These are phyloP conservation scores for Ophion ventricosus DNA, from an alignment of 2,888 invertebrate genomes.

Conservation along the genomic window DNA sequence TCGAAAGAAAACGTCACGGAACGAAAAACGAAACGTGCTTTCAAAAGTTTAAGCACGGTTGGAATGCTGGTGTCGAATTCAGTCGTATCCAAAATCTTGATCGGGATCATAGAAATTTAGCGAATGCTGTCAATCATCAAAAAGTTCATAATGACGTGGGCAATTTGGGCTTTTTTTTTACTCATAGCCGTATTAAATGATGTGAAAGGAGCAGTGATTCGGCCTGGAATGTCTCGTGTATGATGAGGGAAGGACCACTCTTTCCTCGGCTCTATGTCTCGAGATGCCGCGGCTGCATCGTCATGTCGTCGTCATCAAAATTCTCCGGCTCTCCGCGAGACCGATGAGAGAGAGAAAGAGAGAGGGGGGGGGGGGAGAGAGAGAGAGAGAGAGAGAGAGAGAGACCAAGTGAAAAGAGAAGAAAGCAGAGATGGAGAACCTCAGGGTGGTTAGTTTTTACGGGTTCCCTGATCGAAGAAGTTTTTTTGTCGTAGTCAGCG, in stretches of 20 bases:
- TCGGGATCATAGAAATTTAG: neutral
- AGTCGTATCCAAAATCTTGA: neutral
- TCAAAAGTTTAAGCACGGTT: neutral
- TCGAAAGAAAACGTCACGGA: neutral
- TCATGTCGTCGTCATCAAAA: conserved; percentile 67
- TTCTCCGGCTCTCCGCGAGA: conserved; percentile 64
- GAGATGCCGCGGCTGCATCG: conserved; percentile 54
- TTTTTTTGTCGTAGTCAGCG: conserved; percentile 34
- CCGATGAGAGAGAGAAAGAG: conserved; percentile 9
- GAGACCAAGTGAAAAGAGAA: conserved; percentile 8
- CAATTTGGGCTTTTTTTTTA: neutral
- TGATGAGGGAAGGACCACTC: conserved; percentile 59
- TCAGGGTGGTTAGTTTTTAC: conserved; percentile 45
- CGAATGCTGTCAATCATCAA: neutral
- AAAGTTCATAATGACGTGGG: neutral
- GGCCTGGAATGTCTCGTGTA: neutral
- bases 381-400: conserved; percentile 11
- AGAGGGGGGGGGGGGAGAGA: neutral
- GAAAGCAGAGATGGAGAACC: conserved; percentile 35
- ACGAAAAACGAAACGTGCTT: neutral
- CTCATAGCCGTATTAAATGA: neutral
- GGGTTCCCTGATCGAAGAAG: conserved; percentile 34
- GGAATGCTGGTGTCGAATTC: neutral
- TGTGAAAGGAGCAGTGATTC: neutral
- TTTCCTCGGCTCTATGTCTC: conserved; percentile 43